Percentiles rank a stretch among this genome's conserved stretches.
These are phyloP conservation scores for Heliconius congener DNA, from an alignment of 1,140 invertebrate genomes.

Conservation along the genomic window DNA sequence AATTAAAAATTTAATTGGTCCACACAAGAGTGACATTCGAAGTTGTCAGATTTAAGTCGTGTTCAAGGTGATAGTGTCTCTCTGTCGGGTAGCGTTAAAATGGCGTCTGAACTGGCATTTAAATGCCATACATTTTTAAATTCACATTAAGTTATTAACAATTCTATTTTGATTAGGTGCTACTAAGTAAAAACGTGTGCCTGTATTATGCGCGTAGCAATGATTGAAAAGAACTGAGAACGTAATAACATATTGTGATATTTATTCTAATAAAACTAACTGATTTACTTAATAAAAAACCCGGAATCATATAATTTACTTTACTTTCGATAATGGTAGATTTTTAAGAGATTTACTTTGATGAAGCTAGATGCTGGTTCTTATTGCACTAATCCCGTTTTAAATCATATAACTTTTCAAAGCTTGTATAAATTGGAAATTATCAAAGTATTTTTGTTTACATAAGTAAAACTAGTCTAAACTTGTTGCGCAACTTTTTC, in stretches of 20 bases:
- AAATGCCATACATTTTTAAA: constrained; percentile 80
- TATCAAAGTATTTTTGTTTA: constrained; percentile 28
- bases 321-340: not conserved
- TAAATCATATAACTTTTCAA: too few relatives aligned
- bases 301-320: not conserved
- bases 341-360: not conserved
- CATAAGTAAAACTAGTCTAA: constrained; percentile 17
- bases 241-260: not conserved
- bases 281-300: not conserved
- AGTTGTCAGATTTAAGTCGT: constrained; percentile 79
- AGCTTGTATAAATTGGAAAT: constrained; percentile 18
- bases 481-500: constrained; percentile 18
- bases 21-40: constrained; percentile 74
- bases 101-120: constrained; percentile 77
- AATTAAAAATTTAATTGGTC: constrained; percentile 61
- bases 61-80: constrained; percentile 77
- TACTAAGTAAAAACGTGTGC: constrained; percentile 67
- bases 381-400: constrained; percentile 33
- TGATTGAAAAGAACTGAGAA: not conserved
- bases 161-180: constrained; percentile 68
- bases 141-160: constrained; percentile 75
- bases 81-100: constrained; percentile 70
- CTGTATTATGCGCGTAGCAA: constrained; percentile 42
- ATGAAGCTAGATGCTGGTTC: not conserved
- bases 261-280: not conserved